Conservation (phyloP, 1,140 invertebrate species). For the Leucophenga varia region DNA sequence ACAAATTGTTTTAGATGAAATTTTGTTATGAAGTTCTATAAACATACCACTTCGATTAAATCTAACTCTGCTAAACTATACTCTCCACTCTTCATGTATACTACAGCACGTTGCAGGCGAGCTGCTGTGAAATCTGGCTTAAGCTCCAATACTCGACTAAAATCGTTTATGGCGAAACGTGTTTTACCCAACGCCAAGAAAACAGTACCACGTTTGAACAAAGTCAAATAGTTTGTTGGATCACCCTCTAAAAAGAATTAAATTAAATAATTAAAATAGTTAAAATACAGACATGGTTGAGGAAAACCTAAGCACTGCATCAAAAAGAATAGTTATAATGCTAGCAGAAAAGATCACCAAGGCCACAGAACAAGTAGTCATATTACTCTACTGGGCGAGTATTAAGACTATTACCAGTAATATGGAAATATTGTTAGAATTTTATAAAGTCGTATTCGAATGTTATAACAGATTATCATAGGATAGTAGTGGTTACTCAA, state of each 20-base stretch:
- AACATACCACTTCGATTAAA: slow-evolving; percentile 81
- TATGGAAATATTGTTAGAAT: no score
- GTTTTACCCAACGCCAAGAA: slow-evolving; percentile 96
- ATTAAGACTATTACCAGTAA: no score
- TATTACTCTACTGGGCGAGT: no score
- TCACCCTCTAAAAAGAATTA: no score
- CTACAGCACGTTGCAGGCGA: slow-evolving; percentile 79
- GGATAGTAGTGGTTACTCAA: neutral
- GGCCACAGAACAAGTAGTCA: no score
- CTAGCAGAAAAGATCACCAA: no score
- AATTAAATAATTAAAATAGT: no score
- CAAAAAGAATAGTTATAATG: neutral
- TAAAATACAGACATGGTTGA: no score
- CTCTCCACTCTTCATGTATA: slow-evolving; percentile 87
- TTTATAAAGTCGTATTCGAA: no score
- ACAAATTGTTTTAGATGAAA: no score
- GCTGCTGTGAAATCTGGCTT: slow-evolving; percentile 94
- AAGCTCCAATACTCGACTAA: slow-evolving; percentile 87
- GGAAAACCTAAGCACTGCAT: no score
- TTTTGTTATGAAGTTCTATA: neutral
- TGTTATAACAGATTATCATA: neutral
- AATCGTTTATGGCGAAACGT: slow-evolving; percentile 91
- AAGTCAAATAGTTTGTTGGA: slow-evolving; percentile 93
- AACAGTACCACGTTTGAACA: slow-evolving; percentile 93
- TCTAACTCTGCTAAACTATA: slow-evolving; percentile 81